Percentiles rank a stretch among this genome's conserved stretches.
Evolutionary conservation across 2,888 invertebrate genomes (phyloP).

Genomic region (Boloria euphrosyne): DNA sequence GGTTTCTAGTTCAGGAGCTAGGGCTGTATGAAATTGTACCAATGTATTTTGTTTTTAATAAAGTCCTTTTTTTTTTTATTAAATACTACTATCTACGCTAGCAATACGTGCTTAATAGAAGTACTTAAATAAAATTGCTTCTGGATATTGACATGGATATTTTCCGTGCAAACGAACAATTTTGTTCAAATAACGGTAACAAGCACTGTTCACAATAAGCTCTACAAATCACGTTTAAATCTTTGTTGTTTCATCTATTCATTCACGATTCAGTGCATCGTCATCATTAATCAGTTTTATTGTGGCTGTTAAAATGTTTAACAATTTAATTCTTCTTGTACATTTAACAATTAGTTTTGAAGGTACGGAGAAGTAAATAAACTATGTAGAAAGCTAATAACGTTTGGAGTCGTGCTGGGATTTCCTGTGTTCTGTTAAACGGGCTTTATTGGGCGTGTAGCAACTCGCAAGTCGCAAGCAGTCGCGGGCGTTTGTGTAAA

Average conservation of each 20-base stretch:
- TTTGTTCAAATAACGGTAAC: constrained; percentile 28
- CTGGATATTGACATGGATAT: background rate
- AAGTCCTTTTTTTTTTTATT: too few relatives aligned
- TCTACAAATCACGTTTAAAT: constrained; percentile 31
- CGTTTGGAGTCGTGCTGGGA: constrained; percentile 53
- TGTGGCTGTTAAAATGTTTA: constrained; percentile 24
- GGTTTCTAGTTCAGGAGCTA: too few relatives aligned
- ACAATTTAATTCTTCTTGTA: constrained; percentile 19
- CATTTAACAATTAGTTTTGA: constrained; percentile 20
- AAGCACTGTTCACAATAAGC: constrained; percentile 20
- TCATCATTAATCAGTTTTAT: constrained; percentile 36
- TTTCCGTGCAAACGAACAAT: constrained; percentile 5
- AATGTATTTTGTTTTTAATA: too few relatives aligned
- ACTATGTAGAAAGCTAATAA: constrained; percentile 43
- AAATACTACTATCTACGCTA: too few relatives aligned
- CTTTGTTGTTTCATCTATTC: constrained; percentile 34
- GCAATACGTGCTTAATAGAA: background rate
- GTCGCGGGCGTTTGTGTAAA: constrained; percentile 61
- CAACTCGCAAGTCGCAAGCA: constrained; percentile 50
- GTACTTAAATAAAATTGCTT: background rate
- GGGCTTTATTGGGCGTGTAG: constrained; percentile 70
- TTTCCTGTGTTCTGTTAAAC: constrained; percentile 61
- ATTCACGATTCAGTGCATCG: constrained; percentile 29
- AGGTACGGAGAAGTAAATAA: constrained; percentile 15
- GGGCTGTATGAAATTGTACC: too few relatives aligned